Evolutionary conservation across 2,797 vertebrate species (phyloP).

Genomic region (Caiman crocodilus): DNA sequence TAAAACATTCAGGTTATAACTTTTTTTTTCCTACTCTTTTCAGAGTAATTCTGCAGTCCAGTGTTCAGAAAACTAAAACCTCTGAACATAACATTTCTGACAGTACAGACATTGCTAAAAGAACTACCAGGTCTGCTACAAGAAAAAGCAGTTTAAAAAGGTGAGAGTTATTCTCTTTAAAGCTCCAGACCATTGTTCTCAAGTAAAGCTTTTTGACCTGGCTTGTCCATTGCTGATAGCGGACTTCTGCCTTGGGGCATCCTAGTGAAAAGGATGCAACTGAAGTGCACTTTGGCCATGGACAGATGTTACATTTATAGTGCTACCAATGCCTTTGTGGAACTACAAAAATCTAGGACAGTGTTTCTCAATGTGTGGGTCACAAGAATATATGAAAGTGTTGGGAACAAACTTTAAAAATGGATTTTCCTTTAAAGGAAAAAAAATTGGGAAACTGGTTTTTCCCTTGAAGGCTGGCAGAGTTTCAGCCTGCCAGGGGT

Average conservation of each 20-base stretch:
- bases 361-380: too few species aligned
- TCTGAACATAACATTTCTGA: constrained; percentile 87
- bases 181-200: constrained; percentile 29
- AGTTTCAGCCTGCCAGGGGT: too few species aligned
- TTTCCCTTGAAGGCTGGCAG: too few species aligned
- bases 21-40: constrained; percentile 81
- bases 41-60: constrained; percentile 92
- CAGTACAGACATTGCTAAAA: constrained; percentile 89
- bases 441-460: too few species aligned
- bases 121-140: constrained; percentile 92
- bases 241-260: constrained; percentile 3
- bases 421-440: too few species aligned
- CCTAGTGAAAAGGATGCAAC: not conserved
- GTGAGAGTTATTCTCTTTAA: constrained; percentile 84
- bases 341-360: too few species aligned
- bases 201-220: not conserved
- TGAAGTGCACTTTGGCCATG: not conserved
- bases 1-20: constrained; percentile 66
- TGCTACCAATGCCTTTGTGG: too few species aligned
- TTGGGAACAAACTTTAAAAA: too few species aligned
- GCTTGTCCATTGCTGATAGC: not conserved
- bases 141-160: constrained; percentile 87
- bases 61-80: constrained; percentile 89
- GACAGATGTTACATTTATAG: not conserved
- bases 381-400: too few species aligned